Conservation (phyloP, 2,797 vertebrate species). For the Eidolon dupreanum region DNA sequence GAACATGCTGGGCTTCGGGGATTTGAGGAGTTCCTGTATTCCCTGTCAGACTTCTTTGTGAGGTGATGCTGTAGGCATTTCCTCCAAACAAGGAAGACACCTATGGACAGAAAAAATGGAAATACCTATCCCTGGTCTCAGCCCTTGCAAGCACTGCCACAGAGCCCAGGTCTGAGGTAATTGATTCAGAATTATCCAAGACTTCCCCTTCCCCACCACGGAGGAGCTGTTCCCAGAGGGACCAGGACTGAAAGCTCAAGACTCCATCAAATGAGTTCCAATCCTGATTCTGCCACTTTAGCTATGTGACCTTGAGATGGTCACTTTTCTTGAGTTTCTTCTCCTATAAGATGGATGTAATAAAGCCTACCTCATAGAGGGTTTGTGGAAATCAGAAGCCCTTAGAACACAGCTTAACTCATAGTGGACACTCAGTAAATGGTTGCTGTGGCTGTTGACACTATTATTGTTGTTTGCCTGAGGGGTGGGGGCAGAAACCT, state of each 20-base stretch:
- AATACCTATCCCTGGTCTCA: neutral
- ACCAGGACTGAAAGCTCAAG: neutral
- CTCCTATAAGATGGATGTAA: neutral
- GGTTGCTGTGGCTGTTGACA: accelerated
- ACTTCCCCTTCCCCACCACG: neutral
- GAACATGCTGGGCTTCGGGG: neutral
- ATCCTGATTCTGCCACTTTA: neutral
- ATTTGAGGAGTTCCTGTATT: neutral
- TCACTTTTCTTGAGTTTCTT: neutral
- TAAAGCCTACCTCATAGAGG: neutral
- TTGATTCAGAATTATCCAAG: neutral
- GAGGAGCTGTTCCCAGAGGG: neutral
- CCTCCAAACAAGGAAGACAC: neutral
- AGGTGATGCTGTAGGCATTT: neutral
- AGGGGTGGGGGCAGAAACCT: neutral
- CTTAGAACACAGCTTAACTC: no score
- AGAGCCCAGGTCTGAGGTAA: neutral
- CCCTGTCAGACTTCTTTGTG: neutral
- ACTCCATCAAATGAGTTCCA: neutral
- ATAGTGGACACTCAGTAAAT: accelerated
- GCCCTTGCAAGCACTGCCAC: neutral
- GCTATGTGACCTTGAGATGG: neutral
- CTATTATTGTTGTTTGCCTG: neutral
- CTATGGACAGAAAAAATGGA: neutral
- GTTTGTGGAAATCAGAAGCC: neutral